Percentiles rank a stretch among this genome's conserved stretches.
These are phyloP conservation scores for Heloderma charlesbogerti DNA, from an alignment of 2,113 vertebrate species.

Conservation along the genomic window DNA sequence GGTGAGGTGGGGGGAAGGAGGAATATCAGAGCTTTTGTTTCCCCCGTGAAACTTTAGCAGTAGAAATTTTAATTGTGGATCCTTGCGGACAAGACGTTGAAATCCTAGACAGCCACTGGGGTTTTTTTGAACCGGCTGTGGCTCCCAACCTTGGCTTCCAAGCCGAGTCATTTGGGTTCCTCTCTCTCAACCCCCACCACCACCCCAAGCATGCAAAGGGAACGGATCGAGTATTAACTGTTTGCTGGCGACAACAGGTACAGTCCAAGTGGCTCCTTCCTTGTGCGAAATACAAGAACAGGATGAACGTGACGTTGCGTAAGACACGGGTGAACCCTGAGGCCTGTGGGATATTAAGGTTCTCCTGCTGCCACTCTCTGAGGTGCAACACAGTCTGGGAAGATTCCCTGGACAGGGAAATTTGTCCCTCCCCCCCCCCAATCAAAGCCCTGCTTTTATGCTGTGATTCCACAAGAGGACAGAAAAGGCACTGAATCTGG, in stretches of 20 bases:
- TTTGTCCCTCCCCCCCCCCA: too few relatives aligned
- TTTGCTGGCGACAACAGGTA: constrained; percentile 11
- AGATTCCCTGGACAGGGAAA: too few relatives aligned
- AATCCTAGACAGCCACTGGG: constrained; percentile 60
- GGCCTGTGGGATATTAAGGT: too few relatives aligned
- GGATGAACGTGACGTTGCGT: neutral
- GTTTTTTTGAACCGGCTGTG: constrained; percentile 65
- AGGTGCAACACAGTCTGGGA: neutral
- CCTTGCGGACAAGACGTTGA: constrained; percentile 75
- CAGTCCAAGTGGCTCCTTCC: neutral
- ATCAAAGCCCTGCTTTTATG: neutral
- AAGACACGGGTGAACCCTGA: too few relatives aligned
- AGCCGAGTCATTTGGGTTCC: constrained; percentile 28
- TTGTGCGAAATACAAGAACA: neutral
- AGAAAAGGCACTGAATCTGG: neutral
- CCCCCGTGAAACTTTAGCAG: constrained; percentile 74
- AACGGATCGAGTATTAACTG: constrained; percentile 1
- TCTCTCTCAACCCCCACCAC: neutral
- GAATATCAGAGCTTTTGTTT: constrained; percentile 71
- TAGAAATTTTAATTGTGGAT: constrained; percentile 78
- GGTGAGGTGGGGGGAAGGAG: neutral
- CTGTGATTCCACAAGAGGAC: neutral
- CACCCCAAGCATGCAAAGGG: neutral
- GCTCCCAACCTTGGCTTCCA: constrained; percentile 58
- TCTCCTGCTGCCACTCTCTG: neutral